A percentile compares a stretch with the other conserved stretches of the same genome.
These are phyloP conservation scores for Sceliomorpha sp. DNA, from an alignment of 2,888 invertebrate genomes.

Conservation along the genomic window DNA sequence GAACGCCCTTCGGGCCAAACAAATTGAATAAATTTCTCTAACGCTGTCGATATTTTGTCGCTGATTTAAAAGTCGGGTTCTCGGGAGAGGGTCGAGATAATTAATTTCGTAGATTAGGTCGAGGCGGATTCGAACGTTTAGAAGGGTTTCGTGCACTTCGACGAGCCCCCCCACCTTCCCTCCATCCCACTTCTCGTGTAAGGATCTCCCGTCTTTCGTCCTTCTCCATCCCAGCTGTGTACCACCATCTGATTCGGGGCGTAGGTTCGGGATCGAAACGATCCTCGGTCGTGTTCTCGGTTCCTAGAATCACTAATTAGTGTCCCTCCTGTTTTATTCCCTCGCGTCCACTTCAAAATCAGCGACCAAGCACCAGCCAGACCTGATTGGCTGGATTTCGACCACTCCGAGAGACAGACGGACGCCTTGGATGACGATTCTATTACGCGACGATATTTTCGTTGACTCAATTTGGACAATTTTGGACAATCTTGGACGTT, in stretches of 20 bases:
- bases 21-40: slow-evolving; percentile 1
- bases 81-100: slow-evolving; percentile 25
- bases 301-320: slow-evolving; percentile 80
- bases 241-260: slow-evolving; percentile 34
- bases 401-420: slow-evolving; percentile 64
- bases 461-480: no score
- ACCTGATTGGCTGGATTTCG: slow-evolving; percentile 35
- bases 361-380: slow-evolving; percentile 62
- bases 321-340: slow-evolving; percentile 78
- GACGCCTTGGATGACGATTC: slow-evolving; percentile 72
- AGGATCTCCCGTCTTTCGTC: slow-evolving; percentile 32
- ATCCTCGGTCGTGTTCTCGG: slow-evolving; percentile 73
- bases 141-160: slow-evolving; percentile 36
- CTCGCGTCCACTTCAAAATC: slow-evolving; percentile 70
- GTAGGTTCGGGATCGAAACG: slow-evolving; percentile 56
- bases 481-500: no score
- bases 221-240: slow-evolving; percentile 16
- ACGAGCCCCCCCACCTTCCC: slow-evolving; percentile 29
- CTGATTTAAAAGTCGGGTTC: slow-evolving; percentile 9
- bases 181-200: no score
- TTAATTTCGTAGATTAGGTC: slow-evolving; percentile 39
- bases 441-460: no score
- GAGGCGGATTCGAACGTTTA: slow-evolving; percentile 30
- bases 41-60: slow-evolving; percentile 16
- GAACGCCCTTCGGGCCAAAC: no score